Evolutionary conservation across 2,113 vertebrate genomes (phyloP), one percentile per base, ranked within the genome.

Genomic region (Ageneiosus marmoratus): DNA sequence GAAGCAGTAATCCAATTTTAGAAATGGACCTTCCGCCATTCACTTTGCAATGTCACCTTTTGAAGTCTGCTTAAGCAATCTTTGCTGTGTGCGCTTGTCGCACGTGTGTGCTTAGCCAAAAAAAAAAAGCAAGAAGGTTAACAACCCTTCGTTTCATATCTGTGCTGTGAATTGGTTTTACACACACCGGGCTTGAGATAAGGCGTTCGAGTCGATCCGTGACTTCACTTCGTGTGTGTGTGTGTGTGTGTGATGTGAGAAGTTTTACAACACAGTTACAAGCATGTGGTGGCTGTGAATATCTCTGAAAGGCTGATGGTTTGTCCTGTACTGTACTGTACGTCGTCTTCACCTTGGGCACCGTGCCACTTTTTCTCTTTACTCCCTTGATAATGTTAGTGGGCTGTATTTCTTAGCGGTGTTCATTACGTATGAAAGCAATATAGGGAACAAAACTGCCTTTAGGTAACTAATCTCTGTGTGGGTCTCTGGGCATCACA

Each of bases 21-120:
- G 88, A 91, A 93, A 91, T 94, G 92, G 93, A 92, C 92, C 91
- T 93, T 92, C 92, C 88, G 91, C 88, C 89, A 85, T 89, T 94
- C 92, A 89, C 89, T 81, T 79, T 86, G 88, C 92, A 93, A 93
- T 92, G 93, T 93, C 92, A 94, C 92, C 91, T 86, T 91, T 89
- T 89, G 89, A 90, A 83, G 89, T 89, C 91, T 88, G 92, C 88
- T 88, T 90, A 85, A 83, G 6, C 62, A 80, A 85, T 81, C 90
- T 92, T 89, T 79, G 55, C 72, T 65, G 51, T 56, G 44, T 22
- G 34, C 46, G 62, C 73, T 69, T 24, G 41, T 29, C 63, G 72
- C 46, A 62, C 73, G 44, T 67, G 50, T 67, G 50, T 48, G 60
- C 60, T 83, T 67, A 77, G 65, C 62, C 34, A 16, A 83, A 80